Evolutionary conservation across 2,888 invertebrate species (phyloP).

Genomic region (Endomychus coccineus): DNA sequence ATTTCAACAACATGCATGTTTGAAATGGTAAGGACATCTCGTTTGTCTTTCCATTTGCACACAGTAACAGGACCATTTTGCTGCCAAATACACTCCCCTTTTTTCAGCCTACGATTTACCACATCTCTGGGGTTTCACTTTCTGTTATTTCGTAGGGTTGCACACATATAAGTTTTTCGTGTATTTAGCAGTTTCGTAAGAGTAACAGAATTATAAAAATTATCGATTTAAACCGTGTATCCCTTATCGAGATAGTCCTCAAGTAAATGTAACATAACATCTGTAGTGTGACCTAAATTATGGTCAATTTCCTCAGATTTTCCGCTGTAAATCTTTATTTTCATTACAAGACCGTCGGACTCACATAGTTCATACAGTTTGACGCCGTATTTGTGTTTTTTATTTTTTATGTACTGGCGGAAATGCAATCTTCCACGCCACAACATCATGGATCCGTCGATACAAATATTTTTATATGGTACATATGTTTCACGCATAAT

Average conservation of each 20-base stretch:
- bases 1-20: constrained; percentile 25
- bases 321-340: too few relatives aligned
- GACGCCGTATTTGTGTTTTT: too few relatives aligned
- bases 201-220: constrained; percentile 25
- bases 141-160: constrained; percentile 18
- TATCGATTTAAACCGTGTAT: constrained; percentile 24
- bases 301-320: too few relatives aligned
- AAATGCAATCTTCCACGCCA: too few relatives aligned
- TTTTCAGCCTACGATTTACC: constrained; percentile 24
- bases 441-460: too few relatives aligned
- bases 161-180: constrained; percentile 6
- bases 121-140: constrained; percentile 20
- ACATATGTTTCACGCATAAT: too few relatives aligned
- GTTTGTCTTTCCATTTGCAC: constrained; percentile 24
- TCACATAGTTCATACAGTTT: too few relatives aligned
- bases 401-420: too few relatives aligned
- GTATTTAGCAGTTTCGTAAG: constrained; percentile 20
- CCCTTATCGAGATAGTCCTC: constrained; percentile 25
- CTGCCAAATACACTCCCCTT: constrained; percentile 23
- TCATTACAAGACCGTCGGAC: too few relatives aligned
- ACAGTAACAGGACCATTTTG: constrained; percentile 21
- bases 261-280: constrained; percentile 24
- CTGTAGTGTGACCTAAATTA: constrained; percentile 23
- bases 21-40: constrained; percentile 22
- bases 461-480: too few relatives aligned